Percentiles rank a stretch among this genome's conserved stretches.
phyloP scores from a whole-genome alignment of 2,888 invertebrate genomes.

The Fragum sueziense region DNA sequence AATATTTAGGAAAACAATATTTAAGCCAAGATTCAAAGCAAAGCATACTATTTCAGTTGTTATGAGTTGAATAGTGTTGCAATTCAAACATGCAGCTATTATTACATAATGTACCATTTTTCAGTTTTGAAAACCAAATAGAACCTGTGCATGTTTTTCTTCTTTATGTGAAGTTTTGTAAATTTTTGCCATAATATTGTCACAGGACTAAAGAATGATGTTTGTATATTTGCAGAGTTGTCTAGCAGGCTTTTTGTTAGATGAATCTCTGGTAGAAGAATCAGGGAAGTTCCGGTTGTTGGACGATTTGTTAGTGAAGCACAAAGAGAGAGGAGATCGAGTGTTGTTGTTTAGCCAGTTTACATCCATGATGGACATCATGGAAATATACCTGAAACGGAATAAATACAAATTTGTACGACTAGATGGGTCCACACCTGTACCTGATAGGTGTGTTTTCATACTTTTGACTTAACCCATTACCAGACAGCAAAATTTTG shows the following conservation, averaged over 20 bases:
- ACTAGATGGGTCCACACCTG: slow-evolving; percentile 94
- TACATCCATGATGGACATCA: slow-evolving; percentile 95
- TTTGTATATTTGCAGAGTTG: slow-evolving; percentile 9
- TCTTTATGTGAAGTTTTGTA: no score
- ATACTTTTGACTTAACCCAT: not conserved
- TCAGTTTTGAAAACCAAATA: no score
- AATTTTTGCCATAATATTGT: no score
- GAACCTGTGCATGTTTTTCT: no score
- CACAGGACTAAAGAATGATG: no score
- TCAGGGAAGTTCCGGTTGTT: slow-evolving; percentile 94
- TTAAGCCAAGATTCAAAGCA: no score
- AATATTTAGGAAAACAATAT: no score
- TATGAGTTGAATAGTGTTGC: no score
- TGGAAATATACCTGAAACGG: slow-evolving; percentile 93
- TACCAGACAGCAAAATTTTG: not conserved
- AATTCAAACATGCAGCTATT: no score
- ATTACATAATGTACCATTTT: no score
- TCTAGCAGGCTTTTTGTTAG: slow-evolving; percentile 58
- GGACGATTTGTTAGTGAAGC: slow-evolving; percentile 89
- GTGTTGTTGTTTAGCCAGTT: slow-evolving; percentile 98
- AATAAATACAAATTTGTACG: slow-evolving; percentile 89
- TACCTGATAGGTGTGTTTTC: slow-evolving; percentile 77
- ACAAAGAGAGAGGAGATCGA: slow-evolving; percentile 86
- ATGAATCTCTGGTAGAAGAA: slow-evolving; percentile 86
- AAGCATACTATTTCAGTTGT: no score